Base-by-base conservation (phyloP, 2,797 vertebrate species). In the Potorous gilbertii region DNA sequence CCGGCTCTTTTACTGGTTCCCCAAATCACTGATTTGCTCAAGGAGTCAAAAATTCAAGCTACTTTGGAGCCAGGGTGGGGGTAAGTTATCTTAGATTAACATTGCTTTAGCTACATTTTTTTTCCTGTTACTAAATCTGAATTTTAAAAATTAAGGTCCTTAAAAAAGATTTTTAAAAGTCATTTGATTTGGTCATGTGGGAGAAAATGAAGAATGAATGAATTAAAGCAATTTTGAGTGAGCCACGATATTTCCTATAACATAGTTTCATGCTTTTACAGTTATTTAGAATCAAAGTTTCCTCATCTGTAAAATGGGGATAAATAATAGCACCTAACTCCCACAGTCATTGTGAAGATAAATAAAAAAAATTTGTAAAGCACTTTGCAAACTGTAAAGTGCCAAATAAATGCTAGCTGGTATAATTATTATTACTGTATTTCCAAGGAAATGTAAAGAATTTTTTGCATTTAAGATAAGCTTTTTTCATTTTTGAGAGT, bases 1-100 rank as follows among this genome's bases (percentile, higher is more conserved):
- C 0, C 92, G n/a, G 0, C 97, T 99, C 90, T 98, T 98, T 93
- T 98, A 98, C 98, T 98, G 98, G 97, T 97, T 99, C 92, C 98
- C 98, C 28, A 99, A 98, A 95, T 98, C 98, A 11, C 24, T 98
- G 94, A 98, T 94, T 95, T 96, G 97, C 92, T 98, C 98, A 9
- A 98, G 97, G 94, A 98, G 96, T 54, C 96, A 92, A 90, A 98
- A 98, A 40, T 97, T 98, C 91, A 98, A 98, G 96, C 96, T 98
- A 95, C 96, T 98, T 54, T 98, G 98, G 98, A 98, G 50, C 89
- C 92, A 97, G 92, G 93, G 96, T 96, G 56, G 96, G 93, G 98
- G 98, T 99, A 98, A 98, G 98, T 98, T 93, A 16, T 94, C 93
- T 93, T 93, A 40, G 91, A 50, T 46, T 55, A 50, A 96, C 92